A percentile compares a stretch with the other conserved stretches of the same genome.
Evolutionary conservation across 2,797 vertebrate genomes (phyloP).

Genomic region (Botia kubotai): DNA sequence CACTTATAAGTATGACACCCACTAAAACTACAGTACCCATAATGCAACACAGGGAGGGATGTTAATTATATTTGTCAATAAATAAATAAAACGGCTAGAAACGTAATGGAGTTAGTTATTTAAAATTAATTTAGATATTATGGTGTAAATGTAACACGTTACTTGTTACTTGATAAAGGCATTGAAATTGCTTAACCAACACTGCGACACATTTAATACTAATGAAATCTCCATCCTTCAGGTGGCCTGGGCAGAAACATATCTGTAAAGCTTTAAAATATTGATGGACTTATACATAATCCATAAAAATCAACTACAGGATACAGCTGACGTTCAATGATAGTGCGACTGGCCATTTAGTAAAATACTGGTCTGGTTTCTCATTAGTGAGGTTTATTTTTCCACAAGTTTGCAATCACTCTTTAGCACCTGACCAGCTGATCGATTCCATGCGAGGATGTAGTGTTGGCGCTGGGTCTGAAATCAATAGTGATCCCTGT

Average conservation of each 20-base stretch:
- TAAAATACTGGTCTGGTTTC: conserved; percentile 22
- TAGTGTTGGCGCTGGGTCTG: conserved; percentile 17
- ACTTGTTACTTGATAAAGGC: no score
- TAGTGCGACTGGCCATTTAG: conserved; percentile 23
- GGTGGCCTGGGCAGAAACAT: not conserved
- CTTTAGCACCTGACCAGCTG: conserved; percentile 38
- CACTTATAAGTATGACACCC: no score
- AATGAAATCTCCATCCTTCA: conserved; percentile 14
- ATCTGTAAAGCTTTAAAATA: conserved; percentile 11
- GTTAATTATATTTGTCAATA: no score
- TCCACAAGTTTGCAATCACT: conserved; percentile 31
- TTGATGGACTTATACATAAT: not conserved
- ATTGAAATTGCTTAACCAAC: not conserved
- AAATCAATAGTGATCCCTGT: conserved; percentile 31
- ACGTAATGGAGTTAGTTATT: no score
- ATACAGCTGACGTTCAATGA: conserved; percentile 7
- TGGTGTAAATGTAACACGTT: no score
- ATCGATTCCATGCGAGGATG: conserved; percentile 44
- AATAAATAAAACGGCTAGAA: no score
- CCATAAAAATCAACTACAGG: conserved; percentile 3
- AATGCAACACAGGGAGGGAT: no score
- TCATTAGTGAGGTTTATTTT: conserved; percentile 35
- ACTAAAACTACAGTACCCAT: no score
- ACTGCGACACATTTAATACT: not conserved
- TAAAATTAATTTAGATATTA: no score